Base-by-base conservation (phyloP, 2,888 invertebrate genomes). In the Metacarcinus magister region DNA sequence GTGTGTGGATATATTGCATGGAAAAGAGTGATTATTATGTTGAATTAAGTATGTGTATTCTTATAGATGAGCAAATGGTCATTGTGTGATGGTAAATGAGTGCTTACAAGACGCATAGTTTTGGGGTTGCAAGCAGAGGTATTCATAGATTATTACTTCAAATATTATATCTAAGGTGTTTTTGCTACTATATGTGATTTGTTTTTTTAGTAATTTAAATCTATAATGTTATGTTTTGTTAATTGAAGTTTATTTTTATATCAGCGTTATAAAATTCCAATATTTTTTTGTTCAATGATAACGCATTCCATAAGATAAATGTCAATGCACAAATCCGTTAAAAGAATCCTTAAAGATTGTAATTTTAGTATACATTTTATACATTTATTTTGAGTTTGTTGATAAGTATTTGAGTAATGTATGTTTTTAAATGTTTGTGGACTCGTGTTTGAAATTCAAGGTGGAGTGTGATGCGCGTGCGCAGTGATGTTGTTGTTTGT, bases 401-500 rank as follows among this genome's bases (percentile, higher is more conserved):
- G 8, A 16, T 92, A n/a, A 32, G 28, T 92, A 54, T 39, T 32
- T 10, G 32, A 92, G 16, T 87, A 23, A 94, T 75, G 28, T 7
- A 10, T 23, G 3, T 93, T 93, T 93, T 93, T 93, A 93, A 28
- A 93, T 92, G 44, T 44, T 60, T n/a, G 43, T n/a, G 48, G 16
- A 60, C 23, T 60, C 23, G 23, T 60, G 23, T 60, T 60, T 60
- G 60, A 60, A 60, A 60, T 60, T 60, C 23, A 23, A 19, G 60
- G 23, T 60, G 5, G 23, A 60, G 23, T 23, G 19, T 19, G 19
- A 23, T 32, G 94, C 94, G 94, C 94, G 32, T 94, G 96, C 96
- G 96, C 96, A 95, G 93, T 96, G 95, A 60, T 93, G 93, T 96
- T 95, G 96, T 96, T 96, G 96, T 96, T 94, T 92, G 96, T 94